Evolutionary conservation across 2,888 invertebrate genomes (phyloP), one percentile per base, ranked within the genome.

Genomic region (Autographa gamma): DNA sequence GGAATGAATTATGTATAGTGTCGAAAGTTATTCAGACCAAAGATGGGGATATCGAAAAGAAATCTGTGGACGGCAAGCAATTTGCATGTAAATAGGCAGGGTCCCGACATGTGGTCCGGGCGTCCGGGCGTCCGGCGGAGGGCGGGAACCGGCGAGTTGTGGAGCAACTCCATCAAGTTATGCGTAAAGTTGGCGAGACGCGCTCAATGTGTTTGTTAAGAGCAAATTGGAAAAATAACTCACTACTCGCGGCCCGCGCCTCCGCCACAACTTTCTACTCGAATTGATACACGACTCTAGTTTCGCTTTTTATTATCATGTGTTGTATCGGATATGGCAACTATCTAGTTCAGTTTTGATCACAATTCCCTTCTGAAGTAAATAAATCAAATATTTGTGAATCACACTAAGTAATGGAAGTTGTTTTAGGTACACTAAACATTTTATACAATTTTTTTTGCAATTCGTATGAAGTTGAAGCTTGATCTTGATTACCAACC

Each of bases 61-160:
- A 92, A 87, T 85, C 82, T 84, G 85, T 80, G 80, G 80, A 74
- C 83, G 80, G 77, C 75, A 52, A 71, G 70, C 84, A 89, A 93
- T 93, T 93, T 92, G 84, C 92, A 93, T 93, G 90, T 87, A 92
- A 93, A 93, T 93, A 87, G 87, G 77, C 73, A 61, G 77, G 69
- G 74, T 63, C 75, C 80, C 82, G 88, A 89, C 91, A 91, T 91
- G 89, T 91, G 92, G 89, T 85, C 86, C 80, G 76, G 83, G 25
- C 3, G 89, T 85, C 86, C 80, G 76, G 83, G 25, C 3, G 25
- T 25, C 80, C 76, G 78, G 72, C 80, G 81, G 79, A 74, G 64
- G 74, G 63, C 73, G 82, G 77, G 78, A 81, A 80, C 74, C 77
- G 79, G 76, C 63, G 64, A 80, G 73, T 74, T 76, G 59, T 19